Base-by-base conservation (phyloP, 2,113 vertebrate genomes). In the Cardinalis cardinalis region DNA sequence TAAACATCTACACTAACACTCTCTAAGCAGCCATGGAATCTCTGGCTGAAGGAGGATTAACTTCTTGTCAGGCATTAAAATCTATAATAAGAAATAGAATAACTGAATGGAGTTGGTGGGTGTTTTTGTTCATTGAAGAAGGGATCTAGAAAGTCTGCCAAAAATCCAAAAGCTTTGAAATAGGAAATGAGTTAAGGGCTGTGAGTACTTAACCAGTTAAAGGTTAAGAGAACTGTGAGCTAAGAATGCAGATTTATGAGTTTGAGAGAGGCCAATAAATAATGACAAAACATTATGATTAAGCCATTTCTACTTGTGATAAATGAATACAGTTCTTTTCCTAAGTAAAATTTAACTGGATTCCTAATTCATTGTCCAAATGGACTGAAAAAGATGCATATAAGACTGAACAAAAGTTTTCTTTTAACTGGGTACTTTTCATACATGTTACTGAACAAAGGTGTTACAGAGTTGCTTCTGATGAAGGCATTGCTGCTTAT, bases 11-110 rank as follows among this genome's bases (percentile, higher is more conserved):
- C n/a, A 65, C n/a, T 85, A 52, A 93, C 48, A 15, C 63, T 79
- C 44, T 69, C 28, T 66, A 92, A 90, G 84, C 18, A 86, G 46
- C 29, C 46, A 70, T 34, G 29, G 41, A 92, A 69, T 36, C 36
- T 72, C 28, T 72, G 70, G n/a, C 49, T 60, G 63, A 72, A 90
- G 41, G 14, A 75, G 36, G 31, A 88, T 88, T 93, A 84, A 4
- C 31, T 86, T 76, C 76, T 92, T 86, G 51, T 86, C 72, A 61
- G 23, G 41, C 59, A 65, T 58, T 83, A 73, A 83, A 92, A 95
- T 93, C 46, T 86, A 49, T 59, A 85, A 55, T 44, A 72, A 86
- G 25, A 86, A 79, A 83, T 61, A 44, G 10, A 82, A 60, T 63
- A 88, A 63, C 43, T 46, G 26, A 51, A 84, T 58, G 18, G 28